Conservation (phyloP, 2,888 invertebrate genomes). For the Erannis defoliaria region DNA sequence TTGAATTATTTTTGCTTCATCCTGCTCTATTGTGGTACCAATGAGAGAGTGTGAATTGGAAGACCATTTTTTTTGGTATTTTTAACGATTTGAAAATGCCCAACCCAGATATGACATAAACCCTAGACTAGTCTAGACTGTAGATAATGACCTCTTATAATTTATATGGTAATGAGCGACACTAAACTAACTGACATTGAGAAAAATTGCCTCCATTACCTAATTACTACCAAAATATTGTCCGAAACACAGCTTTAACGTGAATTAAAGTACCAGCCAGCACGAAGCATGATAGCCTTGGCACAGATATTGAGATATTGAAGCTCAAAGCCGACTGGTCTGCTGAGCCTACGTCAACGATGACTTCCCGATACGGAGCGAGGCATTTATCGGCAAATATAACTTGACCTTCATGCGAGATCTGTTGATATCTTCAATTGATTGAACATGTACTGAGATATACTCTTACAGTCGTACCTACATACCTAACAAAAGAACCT, state of each 20-base stretch:
- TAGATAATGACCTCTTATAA: too few relatives aligned
- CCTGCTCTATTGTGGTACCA: background rate
- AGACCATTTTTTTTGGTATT: background rate
- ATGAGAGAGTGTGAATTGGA: background rate
- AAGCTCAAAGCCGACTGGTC: conserved; percentile 44
- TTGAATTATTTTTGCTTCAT: too few relatives aligned
- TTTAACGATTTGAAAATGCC: too few relatives aligned
- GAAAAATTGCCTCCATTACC: conserved; percentile 2
- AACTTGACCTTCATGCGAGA: conserved; percentile 33
- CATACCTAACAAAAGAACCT: too few relatives aligned
- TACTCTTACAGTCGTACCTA: background rate
- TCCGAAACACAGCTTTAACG: conserved; percentile 7
- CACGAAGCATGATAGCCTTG: conserved; percentile 32
- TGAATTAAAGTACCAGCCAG: conserved; percentile 18
- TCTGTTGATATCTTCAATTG: conserved; percentile 30
- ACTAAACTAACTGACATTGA: background rate
- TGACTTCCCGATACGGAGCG: conserved; percentile 38
- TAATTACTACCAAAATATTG: conserved; percentile 24
- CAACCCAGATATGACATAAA: background rate
- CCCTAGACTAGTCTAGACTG: too few relatives aligned
- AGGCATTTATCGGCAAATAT: conserved; percentile 35
- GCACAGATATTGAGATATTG: conserved; percentile 42
- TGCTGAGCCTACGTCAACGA: conserved; percentile 37
- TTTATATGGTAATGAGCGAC: background rate
- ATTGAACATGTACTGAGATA: conserved; percentile 2